Percentiles rank a stretch among this genome's conserved stretches.
Evolutionary conservation across 2,113 vertebrate species (phyloP).

Genomic region (Colius striatus): DNA sequence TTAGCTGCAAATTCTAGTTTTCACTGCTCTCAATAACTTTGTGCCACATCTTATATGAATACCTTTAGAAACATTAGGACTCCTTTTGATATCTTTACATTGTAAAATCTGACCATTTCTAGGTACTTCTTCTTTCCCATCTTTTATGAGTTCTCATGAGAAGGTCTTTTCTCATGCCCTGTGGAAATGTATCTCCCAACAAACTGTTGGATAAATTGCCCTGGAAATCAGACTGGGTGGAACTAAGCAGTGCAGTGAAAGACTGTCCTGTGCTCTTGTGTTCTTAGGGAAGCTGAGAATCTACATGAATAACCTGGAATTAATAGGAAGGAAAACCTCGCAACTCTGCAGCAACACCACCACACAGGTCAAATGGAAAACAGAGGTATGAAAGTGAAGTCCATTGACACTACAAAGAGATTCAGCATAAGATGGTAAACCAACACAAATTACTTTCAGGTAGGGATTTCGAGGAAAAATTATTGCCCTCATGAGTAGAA

Average conservation of each 20-base stretch:
- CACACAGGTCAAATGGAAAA: not conserved
- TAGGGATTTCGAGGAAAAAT: not conserved
- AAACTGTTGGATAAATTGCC: not conserved
- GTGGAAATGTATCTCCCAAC: not conserved
- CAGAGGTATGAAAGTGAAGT: not conserved
- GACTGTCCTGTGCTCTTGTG: not conserved
- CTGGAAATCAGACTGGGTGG: not conserved
- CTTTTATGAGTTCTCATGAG: not conserved
- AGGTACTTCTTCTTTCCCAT: not conserved
- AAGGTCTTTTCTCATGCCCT: not conserved
- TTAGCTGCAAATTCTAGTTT: not conserved
- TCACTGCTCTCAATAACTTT: not conserved
- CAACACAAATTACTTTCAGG: not conserved
- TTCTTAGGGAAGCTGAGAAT: not conserved
- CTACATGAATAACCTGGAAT: not conserved
- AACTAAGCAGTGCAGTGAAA: not conserved
- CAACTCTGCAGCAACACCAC: not conserved
- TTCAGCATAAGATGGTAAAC: not conserved
- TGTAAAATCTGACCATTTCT: not conserved
- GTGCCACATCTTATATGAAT: not conserved
- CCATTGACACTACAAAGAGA: not conserved
- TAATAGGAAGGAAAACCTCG: not conserved
- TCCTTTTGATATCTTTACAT: not conserved
- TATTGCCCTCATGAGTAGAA: not conserved
- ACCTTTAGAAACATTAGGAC: not conserved